phyloP scores from a whole-genome alignment of 2,113 vertebrate species.

The Stomatorhinus ivindoensis region DNA sequence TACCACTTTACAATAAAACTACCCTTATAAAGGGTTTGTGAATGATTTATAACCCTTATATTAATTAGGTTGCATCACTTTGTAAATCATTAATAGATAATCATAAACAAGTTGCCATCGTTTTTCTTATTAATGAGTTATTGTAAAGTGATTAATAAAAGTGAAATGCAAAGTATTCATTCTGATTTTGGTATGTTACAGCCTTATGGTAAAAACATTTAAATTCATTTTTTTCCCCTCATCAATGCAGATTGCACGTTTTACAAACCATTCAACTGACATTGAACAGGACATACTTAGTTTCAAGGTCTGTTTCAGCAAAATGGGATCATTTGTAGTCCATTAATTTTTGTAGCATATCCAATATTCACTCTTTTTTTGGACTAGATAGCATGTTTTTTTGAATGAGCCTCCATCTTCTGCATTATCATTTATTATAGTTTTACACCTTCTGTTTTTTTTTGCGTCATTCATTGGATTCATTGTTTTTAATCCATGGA shows the following conservation, averaged over 20 bases:
- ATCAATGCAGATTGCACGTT: neutral
- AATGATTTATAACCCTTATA: neutral
- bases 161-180: neutral
- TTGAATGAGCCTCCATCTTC: neutral
- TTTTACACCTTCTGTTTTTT: neutral
- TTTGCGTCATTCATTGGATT: neutral
- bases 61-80: neutral
- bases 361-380: constrained; percentile 1
- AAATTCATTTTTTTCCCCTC: neutral
- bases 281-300: neutral
- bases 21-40: neutral
- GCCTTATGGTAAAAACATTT: neutral
- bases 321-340: constrained; percentile 10
- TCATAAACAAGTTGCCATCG: neutral
- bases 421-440: neutral
- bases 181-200: neutral
- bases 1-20: neutral
- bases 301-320: constrained; percentile 7
- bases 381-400: neutral
- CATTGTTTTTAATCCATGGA: neutral
- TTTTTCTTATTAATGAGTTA: neutral
- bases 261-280: neutral
- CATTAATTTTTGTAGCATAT: constrained; percentile 14
- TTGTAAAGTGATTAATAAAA: neutral
- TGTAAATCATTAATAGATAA: neutral